Evolutionary conservation across 2,113 vertebrate genomes (phyloP), one percentile per base, ranked within the genome.

Genomic region (Zosterops borbonicus): DNA sequence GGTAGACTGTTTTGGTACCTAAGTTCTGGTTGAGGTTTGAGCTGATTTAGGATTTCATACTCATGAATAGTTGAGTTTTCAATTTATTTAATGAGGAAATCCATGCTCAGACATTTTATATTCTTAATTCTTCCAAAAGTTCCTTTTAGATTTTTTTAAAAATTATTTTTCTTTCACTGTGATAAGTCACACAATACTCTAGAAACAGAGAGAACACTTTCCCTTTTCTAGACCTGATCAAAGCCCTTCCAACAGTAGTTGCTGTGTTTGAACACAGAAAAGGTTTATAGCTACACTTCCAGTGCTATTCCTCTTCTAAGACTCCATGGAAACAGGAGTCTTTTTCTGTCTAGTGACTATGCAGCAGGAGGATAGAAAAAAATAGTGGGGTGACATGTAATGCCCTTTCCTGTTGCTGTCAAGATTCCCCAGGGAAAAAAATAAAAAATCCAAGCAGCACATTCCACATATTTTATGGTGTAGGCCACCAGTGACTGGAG

Each of bases 81-180:
- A 35, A 50, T 75, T 47, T 68, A 84, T 29, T 91, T 71, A 13
- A 33, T 52, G 47, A 59, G 15, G 12, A 2, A 74, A 65, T 52
- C 37, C 6, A 31, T 79, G 20, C 12, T 68, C 25, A 73, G 33
- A 49, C 0, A 49, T 58, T 87, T 63, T 53, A 50, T 77, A 33
- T 5, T n/a, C 6, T 65, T 49, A 50, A 52, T 60, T 42, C 5
- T 6, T 1, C 11, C 21, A 33, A 37, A 7, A 6, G 12, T 47
- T 71, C 1, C 5, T 28, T n/a, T 21, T 2, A 4, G 19, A 4
- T 9, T 5, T 41, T 21, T 29, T 17, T 0, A 1, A 27, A 33
- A 24, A 5, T 10, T 58, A 17, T 33, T 77, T 84, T 83, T 49
- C 31, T 78, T 63, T 94, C 44, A 42, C 6, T 44, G 3, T 55